These are phyloP conservation scores for Stigmatopora nigra DNA, from an alignment of 2,113 vertebrate species.

Conservation along the genomic window DNA sequence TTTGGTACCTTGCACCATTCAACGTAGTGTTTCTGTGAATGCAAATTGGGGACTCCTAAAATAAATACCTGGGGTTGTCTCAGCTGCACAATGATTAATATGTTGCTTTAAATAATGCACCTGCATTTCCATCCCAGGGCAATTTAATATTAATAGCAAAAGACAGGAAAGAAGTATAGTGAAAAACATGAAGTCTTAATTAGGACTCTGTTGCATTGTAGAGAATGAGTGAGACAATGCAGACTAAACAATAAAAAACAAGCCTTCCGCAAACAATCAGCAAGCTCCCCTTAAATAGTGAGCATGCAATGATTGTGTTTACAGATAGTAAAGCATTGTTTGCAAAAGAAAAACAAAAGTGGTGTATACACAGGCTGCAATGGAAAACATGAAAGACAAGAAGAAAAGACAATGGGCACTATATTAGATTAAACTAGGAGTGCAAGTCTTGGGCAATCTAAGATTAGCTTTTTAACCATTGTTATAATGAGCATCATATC, in stretches of 20 bases:
- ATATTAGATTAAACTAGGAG: constrained; percentile 13
- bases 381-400: constrained; percentile 30
- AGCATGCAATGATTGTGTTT: constrained; percentile 56
- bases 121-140: constrained; percentile 6
- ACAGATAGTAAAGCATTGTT: constrained; percentile 43
- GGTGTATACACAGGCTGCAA: constrained; percentile 47
- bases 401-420: constrained; percentile 17
- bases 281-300: constrained; percentile 31
- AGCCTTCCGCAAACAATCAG: constrained; percentile 32
- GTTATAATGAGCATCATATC: neutral
- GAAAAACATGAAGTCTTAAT: constrained; percentile 31
- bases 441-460: neutral
- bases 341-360: constrained; percentile 44
- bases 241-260: constrained; percentile 45
- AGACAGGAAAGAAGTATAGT: constrained; percentile 25
- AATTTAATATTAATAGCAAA: constrained; percentile 11
- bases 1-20: neutral
- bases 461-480: neutral
- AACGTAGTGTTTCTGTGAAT: neutral
- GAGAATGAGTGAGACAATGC: constrained; percentile 31
- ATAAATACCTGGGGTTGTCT: constrained; percentile 1
- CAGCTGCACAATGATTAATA: constrained; percentile 6
- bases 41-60: constrained; percentile 4
- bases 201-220: constrained; percentile 26
- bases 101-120: constrained; percentile 7